Conservation (phyloP, 1,140 invertebrate genomes). For the Nylanderia fulva region DNA sequence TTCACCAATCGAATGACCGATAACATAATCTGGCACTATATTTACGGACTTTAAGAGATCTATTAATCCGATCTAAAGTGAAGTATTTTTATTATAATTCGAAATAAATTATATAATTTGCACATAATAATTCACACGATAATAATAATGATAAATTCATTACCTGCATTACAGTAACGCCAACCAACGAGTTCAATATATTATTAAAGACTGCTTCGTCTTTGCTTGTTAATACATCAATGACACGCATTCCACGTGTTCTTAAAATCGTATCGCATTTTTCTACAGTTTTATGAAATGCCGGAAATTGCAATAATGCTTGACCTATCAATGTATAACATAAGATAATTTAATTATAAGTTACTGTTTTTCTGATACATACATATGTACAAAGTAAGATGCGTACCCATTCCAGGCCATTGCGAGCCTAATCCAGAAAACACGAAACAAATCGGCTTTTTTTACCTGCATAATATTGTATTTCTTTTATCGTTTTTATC, state of each 20-base stretch:
- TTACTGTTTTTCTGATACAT: background rate
- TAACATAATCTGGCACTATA: conserved; percentile 14
- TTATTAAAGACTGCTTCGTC: conserved; percentile 93
- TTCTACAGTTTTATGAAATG: conserved; percentile 76
- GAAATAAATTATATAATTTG: too few species aligned
- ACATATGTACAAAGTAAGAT: background rate
- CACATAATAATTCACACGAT: too few species aligned
- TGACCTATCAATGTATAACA: background rate
- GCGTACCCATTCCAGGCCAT: conserved; percentile 70
- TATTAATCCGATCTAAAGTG: conserved; percentile 84
- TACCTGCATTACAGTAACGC: conserved; percentile 94
- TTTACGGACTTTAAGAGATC: conserved; percentile 57
- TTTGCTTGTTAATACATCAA: conserved; percentile 91
- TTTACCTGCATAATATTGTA: conserved; percentile 50
- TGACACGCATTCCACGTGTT: conserved; percentile 91
- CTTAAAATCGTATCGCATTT: conserved; percentile 67
- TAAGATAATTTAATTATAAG: background rate
- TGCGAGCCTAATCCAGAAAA: conserved; percentile 74
- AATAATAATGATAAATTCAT: background rate
- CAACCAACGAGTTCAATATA: conserved; percentile 94
- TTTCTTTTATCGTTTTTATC: conserved; percentile 14
- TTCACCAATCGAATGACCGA: conserved; percentile 84
- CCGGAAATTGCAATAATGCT: background rate
- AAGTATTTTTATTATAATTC: too few species aligned
- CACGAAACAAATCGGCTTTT: conserved; percentile 68